Evolutionary conservation across 2,113 vertebrate genomes (phyloP), one percentile per base, ranked within the genome.

Genomic region (Albula glossodonta): DNA sequence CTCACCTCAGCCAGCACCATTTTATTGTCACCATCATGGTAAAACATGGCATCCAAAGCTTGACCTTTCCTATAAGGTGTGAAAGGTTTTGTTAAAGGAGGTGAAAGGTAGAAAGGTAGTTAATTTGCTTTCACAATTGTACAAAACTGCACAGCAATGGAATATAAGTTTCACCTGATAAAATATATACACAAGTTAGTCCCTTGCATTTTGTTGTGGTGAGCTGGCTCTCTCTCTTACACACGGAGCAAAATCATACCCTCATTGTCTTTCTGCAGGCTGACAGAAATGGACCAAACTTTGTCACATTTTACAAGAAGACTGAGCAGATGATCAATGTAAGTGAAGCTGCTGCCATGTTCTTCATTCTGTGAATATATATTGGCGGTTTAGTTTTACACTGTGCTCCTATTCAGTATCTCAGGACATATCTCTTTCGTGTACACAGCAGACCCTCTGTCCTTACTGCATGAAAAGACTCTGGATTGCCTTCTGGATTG

Each of bases 321-420:
- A 99, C 95, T 0, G 96, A 97, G 86, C 97, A 99, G 90, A 96
- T 89, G 85, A 91, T 99, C 13, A 95, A 92, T 80, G 98, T 99
- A 92, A 96, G 95, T 93, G 49, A 84, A 25, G 7, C 53, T 56
- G 17, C 70, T 74, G 25, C 31, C 8, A 9, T 7, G n/a, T 74
- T 74, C 70, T 5, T 74, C 70, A 3, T 31, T 74, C 70, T 74
- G 2, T 74, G 70, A 41, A 41, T 41, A 41, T 41, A 41, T 41
- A 41, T 41, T 41, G 31, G 31, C 31, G 31, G 31, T 41, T 41
- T 41, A 41, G 31, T 41, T 41, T 41, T 41, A 41, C 31, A 41
- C 31, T 41, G 31, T 41, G 31, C 31, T 41, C 31, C 31, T 41
- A 41, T 41, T 41, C 31, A 41, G 31, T 41, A 41, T 41, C 31